Evolutionary conservation across 2,113 vertebrate genomes (phyloP).

Genomic region (Psittacus erithacus): DNA sequence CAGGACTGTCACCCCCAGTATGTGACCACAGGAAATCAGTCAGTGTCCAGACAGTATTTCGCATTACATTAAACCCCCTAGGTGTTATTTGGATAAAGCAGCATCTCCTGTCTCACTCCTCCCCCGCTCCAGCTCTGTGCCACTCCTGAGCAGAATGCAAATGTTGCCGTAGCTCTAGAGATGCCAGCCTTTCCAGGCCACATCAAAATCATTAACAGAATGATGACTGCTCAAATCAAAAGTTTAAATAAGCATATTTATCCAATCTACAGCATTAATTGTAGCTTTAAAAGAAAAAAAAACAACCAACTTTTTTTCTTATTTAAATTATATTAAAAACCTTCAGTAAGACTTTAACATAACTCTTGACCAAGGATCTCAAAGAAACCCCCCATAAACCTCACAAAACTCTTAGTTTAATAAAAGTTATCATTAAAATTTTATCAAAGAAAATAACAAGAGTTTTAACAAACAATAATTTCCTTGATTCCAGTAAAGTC

Average conservation of each 20-base stretch:
- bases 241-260: neutral
- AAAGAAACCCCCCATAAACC: neutral
- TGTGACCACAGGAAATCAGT: neutral
- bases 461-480: neutral
- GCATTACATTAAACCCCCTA: neutral
- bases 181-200: neutral
- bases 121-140: neutral
- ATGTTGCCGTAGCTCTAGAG: neutral
- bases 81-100: neutral
- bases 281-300: neutral
- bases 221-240: neutral
- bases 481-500: neutral
- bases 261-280: neutral
- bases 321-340: neutral
- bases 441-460: neutral
- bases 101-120: neutral
- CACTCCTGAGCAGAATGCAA: neutral
- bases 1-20: neutral
- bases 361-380: neutral
- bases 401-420: neutral
- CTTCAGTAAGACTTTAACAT: neutral
- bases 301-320: fast-evolving
- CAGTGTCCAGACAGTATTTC: neutral
- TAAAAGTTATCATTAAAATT: neutral
- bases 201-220: neutral